These are phyloP conservation scores for Phyto melanocephala DNA, from an alignment of 2,888 invertebrate species.

Conservation along the genomic window DNA sequence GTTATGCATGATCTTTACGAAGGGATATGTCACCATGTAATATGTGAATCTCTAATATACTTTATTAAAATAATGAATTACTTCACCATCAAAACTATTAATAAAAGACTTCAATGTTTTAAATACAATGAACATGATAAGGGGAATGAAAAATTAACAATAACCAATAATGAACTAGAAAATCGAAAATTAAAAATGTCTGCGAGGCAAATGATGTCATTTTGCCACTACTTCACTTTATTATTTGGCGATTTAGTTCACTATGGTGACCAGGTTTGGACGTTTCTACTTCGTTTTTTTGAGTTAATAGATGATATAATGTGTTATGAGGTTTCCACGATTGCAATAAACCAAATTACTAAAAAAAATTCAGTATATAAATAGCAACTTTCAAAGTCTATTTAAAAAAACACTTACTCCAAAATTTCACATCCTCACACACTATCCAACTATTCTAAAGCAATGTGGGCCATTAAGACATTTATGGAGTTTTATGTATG, in stretches of 20 bases:
- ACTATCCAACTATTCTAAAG: constrained; percentile 4
- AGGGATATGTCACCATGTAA: constrained; percentile 43
- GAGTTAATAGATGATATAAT: neutral
- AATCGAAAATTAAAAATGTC: constrained; percentile 31
- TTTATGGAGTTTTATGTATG: too few relatives aligned
- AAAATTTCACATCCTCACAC: neutral
- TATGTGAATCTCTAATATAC: constrained; percentile 17
- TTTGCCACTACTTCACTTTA: constrained; percentile 33
- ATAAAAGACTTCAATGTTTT: constrained; percentile 36
- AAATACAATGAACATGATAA: constrained; percentile 38
- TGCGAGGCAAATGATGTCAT: constrained; percentile 10
- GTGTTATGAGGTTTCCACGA: neutral
- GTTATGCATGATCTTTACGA: constrained; percentile 49
- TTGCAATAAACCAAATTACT: neutral
- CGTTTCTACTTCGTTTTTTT: constrained; percentile 29
- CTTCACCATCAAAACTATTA: constrained; percentile 11
- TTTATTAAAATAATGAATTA: constrained; percentile 20
- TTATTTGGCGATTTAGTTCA: constrained; percentile 58
- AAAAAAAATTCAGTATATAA: neutral
- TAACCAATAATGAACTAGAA: constrained; percentile 10
- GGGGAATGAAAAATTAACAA: constrained; percentile 18
- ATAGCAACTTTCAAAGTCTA: constrained; percentile 1
- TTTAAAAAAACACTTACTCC: constrained; percentile 6
- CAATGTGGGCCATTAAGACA: too few relatives aligned
- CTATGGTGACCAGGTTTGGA: constrained; percentile 43